Evolutionary conservation across 64 coral and sea anemone genomes (phyloP).

Genomic region (Orbicella faveolata): DNA sequence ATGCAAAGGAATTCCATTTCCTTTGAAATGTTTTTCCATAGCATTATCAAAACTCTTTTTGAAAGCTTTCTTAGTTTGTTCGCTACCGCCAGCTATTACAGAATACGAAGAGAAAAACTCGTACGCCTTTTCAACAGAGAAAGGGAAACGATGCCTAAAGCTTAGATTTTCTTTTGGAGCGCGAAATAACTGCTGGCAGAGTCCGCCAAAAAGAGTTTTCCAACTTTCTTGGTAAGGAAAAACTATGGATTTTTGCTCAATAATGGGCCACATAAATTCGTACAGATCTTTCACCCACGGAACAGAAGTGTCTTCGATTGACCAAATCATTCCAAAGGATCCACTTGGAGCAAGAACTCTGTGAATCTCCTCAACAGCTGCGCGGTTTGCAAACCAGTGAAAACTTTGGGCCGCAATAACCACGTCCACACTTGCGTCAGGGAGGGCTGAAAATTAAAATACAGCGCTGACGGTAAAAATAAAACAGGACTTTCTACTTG

Average conservation of each 20-base stretch:
- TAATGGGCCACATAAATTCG: not conserved
- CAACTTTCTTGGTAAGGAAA: not conserved
- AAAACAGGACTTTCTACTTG: too few relatives aligned
- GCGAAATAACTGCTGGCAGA: not conserved
- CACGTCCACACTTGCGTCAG: conserved; percentile 43
- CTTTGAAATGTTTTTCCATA: not conserved
- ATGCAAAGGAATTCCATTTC: not conserved
- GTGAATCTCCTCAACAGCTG: conserved; percentile 69
- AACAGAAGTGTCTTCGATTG: not conserved
- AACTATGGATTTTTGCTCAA: not conserved
- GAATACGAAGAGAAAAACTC: not conserved
- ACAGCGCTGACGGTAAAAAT: too few relatives aligned
- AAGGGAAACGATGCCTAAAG: not conserved
- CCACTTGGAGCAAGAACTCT: conserved; percentile 69
- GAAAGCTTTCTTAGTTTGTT: not conserved
- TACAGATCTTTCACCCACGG: not conserved
- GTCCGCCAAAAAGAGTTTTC: not conserved
- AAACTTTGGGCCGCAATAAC: conserved; percentile 79
- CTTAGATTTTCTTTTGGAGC: not conserved
- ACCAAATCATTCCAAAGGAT: conserved; percentile 64
- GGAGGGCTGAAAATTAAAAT: not conserved
- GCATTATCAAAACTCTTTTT: not conserved
- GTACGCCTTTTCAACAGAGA: not conserved
- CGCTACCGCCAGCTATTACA: not conserved
- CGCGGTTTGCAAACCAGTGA: conserved; percentile 68